Conservation (phyloP, 1,140 invertebrate genomes). For the Caenorhabditis brenneri region DNA sequence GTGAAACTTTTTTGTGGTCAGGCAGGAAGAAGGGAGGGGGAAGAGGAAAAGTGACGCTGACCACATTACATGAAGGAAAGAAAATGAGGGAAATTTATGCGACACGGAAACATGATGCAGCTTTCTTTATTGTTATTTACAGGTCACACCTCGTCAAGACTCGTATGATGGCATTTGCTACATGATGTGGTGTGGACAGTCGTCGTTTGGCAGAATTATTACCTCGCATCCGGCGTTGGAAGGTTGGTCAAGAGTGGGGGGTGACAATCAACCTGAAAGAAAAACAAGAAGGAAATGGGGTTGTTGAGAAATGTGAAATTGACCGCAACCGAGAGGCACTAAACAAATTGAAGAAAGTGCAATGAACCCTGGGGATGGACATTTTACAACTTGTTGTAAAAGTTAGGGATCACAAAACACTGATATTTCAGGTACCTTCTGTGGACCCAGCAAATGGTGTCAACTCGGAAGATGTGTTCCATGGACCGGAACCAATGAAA, state of each 20-base stretch:
- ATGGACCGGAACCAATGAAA: slow-evolving; percentile 57
- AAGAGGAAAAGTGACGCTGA: not conserved
- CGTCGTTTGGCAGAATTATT: slow-evolving; percentile 67
- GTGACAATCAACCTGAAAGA: no score
- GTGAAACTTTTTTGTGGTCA: slow-evolving; percentile 29
- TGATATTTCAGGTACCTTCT: slow-evolving; percentile 59
- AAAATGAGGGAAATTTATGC: not conserved
- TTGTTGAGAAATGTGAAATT: slow-evolving; percentile 24
- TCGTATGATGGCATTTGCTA: slow-evolving; percentile 71
- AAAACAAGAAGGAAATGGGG: not conserved
- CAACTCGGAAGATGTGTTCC: slow-evolving; percentile 69
- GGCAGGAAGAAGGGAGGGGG: not conserved
- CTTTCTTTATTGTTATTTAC: slow-evolving; percentile 46
- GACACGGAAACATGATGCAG: not conserved
- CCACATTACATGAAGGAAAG: not conserved
- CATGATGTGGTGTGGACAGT: slow-evolving; percentile 71
- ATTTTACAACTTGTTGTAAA: not conserved
- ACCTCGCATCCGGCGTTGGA: slow-evolving; percentile 70
- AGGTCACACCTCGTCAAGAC: slow-evolving; percentile 68
- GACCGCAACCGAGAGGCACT: slow-evolving; percentile 9
- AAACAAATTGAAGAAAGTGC: slow-evolving; percentile 17
- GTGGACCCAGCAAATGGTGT: slow-evolving; percentile 68
- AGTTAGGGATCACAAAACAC: not conserved
- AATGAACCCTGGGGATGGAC: not conserved
- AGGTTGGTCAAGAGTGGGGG: slow-evolving; percentile 48